These are phyloP conservation scores for Xiphophorus hellerii DNA, from an alignment of 2,113 vertebrate species.

Conservation along the genomic window DNA sequence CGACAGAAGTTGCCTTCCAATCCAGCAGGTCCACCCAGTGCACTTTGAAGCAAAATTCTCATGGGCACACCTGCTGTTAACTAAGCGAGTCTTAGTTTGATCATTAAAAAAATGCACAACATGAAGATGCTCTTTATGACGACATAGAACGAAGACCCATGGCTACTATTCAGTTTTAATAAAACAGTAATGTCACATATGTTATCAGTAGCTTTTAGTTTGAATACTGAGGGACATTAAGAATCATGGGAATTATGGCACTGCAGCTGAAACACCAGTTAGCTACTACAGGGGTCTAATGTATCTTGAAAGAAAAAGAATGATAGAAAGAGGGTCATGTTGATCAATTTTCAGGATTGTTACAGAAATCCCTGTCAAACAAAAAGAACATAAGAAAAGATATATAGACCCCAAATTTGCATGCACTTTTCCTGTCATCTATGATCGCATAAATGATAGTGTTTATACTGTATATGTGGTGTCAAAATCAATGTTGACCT, in stretches of 20 bases:
- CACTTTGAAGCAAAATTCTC: constrained; percentile 33
- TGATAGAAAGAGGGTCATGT: neutral
- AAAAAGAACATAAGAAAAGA: neutral
- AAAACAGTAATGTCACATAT: constrained; percentile 3
- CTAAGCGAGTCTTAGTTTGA: constrained; percentile 2
- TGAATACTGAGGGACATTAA: constrained; percentile 24
- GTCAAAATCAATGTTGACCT: constrained; percentile 60
- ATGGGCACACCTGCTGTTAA: constrained; percentile 15
- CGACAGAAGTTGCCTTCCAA: constrained; percentile 37
- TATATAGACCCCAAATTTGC: neutral
- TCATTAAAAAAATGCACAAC: constrained; percentile 13
- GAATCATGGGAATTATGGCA: neutral
- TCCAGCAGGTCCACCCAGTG: constrained; percentile 28
- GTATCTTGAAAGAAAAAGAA: neutral
- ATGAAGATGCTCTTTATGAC: constrained; percentile 6
- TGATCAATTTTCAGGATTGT: neutral
- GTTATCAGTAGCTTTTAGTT: constrained; percentile 20
- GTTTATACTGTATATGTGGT: constrained; percentile 65
- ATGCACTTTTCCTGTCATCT: constrained; percentile 41
- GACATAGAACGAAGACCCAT: constrained; percentile 10
- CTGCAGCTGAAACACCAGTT: constrained; percentile 22
- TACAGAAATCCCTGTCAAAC: neutral
- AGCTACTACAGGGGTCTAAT: neutral
- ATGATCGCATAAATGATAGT: constrained; percentile 49
- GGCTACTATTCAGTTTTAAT: constrained; percentile 25